A percentile compares a stretch with the other conserved stretches of the same genome.
Conservation (phyloP, 2,113 vertebrate species). For the human region DNA sequence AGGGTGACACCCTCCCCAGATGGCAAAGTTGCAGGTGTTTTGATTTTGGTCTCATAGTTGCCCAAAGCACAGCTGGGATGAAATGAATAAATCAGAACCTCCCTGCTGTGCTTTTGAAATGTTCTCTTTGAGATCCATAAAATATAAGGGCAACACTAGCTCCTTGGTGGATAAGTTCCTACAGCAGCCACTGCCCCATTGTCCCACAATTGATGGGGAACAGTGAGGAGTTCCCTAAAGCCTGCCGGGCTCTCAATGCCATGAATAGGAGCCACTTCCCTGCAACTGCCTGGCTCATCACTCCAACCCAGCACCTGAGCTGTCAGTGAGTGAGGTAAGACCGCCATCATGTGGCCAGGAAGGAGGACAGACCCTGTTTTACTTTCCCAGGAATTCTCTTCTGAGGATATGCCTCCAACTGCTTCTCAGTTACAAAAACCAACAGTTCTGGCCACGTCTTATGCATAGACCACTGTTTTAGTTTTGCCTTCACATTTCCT, state of each 20-base stretch:
- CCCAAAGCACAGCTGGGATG: not conserved
- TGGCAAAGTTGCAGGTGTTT: not conserved
- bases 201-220: not conserved
- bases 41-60: not conserved
- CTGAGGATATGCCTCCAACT: not conserved
- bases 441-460: not conserved
- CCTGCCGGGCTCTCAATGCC: not conserved
- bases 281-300: not conserved
- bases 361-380: not conserved
- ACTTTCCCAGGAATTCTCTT: not conserved
- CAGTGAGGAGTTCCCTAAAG: not conserved
- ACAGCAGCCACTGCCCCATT: not conserved
- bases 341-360: slow-evolving; percentile 81
- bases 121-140: not conserved
- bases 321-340: slow-evolving; percentile 46
- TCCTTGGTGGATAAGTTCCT: not conserved
- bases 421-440: not conserved
- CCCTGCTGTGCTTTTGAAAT: not conserved
- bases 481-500: not conserved
- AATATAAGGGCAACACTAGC: not conserved
- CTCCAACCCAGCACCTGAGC: not conserved
- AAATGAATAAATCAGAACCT: not conserved
- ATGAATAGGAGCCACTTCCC: not conserved
- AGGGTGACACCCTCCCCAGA: not conserved
- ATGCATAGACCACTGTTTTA: not conserved